Base-by-base conservation (phyloP, 2,797 vertebrate genomes). In the Sciurus vulgaris region DNA sequence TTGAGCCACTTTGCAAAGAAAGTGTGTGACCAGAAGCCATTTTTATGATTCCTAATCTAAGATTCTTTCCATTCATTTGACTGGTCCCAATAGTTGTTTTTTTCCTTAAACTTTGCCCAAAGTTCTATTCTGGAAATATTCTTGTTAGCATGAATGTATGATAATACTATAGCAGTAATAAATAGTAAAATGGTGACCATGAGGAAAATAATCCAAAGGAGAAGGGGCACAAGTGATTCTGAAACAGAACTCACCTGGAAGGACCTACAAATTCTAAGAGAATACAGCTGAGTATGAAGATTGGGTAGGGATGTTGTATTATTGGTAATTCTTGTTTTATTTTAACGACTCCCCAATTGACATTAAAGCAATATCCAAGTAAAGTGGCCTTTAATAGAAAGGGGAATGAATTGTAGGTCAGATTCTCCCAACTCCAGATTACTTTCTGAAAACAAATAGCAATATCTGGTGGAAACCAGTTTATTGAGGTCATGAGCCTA, bases 401-500 rank as follows among this genome's bases (percentile, higher is more conserved):
- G 47, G 30, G 51, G 56, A 84, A 95, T 94, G 89, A 95, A 97
- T 93, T 91, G 41, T 91, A 95, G 83, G n/a, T 91, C 61, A 96
- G n/a, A 86, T 79, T 94, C 72, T 96, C 7, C 3, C 70, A 84
- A 91, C 3, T 88, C 82, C 86, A 82, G 93, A 97, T 88, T 90
- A 89, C 47, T 96, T 61, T 76, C 86, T 77, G 77, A 95, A 97
- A 96, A 72, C 89, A 81, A 76, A 95, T 78, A 92, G 73, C 59
- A 95, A 89, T 83, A 87, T 92, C 70, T 95, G 54, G 63, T 61
- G 3, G 89, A 96, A 96, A 91, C 72, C 38, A 92, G 91, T 94
- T 97, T 94, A 87, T 92, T 90, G 95, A 90, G 86, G 83, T 97
- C 96, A 97, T 84, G 77, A 94, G 89, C 89, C 92, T 97, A 82